Evolutionary conservation across 2,888 invertebrate species (phyloP).

Genomic region (Scaptomyza tumidula): DNA sequence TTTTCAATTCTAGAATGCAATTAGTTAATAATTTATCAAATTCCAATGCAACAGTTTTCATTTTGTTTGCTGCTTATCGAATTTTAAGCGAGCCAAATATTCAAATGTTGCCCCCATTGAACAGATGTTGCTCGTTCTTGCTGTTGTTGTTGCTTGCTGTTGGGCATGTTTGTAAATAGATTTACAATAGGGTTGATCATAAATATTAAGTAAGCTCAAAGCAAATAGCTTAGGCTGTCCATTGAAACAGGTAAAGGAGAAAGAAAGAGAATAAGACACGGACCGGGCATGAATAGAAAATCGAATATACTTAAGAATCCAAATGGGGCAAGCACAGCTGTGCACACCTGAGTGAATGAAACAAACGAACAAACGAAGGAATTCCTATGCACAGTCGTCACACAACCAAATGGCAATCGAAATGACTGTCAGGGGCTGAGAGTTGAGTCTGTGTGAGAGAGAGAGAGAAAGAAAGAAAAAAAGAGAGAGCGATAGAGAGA

Average conservation of each 20-base stretch:
- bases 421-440: conserved; percentile 51
- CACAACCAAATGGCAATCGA: conserved; percentile 40
- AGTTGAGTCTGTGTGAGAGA: conserved; percentile 15
- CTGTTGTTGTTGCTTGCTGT: neutral
- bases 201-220: conserved; percentile 64
- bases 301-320: conserved; percentile 34
- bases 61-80: conserved; percentile 8
- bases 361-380: neutral
- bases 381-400: conserved; percentile 15
- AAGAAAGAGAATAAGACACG: neutral
- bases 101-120: neutral
- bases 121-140: neutral
- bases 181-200: conserved; percentile 71
- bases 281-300: conserved; percentile 23
- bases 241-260: neutral
- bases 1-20: neutral
- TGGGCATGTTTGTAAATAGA: conserved; percentile 60
- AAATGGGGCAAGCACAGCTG: conserved; percentile 36
- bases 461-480: neutral
- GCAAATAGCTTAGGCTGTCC: conserved; percentile 41
- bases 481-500: conserved; percentile 10
- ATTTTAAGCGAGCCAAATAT: neutral
- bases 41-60: conserved; percentile 2
- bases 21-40: conserved; percentile 16
- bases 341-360: conserved; percentile 37